Conservation (phyloP, 2,113 vertebrate genomes). For the Bufo gargarizans region DNA sequence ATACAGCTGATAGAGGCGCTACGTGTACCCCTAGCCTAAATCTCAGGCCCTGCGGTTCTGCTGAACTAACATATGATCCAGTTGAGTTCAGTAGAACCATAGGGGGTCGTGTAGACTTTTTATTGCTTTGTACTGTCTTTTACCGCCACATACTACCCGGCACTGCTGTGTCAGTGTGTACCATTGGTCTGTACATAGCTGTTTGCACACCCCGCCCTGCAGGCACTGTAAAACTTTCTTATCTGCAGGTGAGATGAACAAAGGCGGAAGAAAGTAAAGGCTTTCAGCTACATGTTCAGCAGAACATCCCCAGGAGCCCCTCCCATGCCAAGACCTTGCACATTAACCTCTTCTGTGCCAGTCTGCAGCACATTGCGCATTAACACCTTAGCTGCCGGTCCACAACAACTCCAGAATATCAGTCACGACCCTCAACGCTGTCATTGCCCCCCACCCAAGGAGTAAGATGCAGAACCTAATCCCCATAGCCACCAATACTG, state of each 20-base stretch:
- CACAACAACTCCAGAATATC: not conserved
- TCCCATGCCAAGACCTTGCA: not conserved
- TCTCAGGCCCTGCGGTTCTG: no score
- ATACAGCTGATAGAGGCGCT: no score
- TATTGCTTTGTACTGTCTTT: not conserved
- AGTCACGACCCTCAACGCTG: not conserved
- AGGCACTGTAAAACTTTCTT: slow-evolving; percentile 44
- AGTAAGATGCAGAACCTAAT: not conserved
- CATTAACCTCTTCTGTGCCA: not conserved
- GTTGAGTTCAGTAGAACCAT: not conserved
- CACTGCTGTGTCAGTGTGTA: slow-evolving; percentile 27
- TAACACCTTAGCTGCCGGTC: not conserved
- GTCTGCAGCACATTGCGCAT: not conserved
- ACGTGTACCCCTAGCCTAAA: no score
- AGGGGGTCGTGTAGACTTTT: not conserved
- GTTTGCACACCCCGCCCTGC: slow-evolving; percentile 50
- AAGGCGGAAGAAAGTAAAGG: slow-evolving; percentile 7
- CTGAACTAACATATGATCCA: no score
- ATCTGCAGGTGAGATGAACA: slow-evolving; percentile 57
- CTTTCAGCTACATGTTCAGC: slow-evolving; percentile 10
- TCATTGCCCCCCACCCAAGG: not conserved
- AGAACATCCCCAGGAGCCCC: not conserved
- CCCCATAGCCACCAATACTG: not conserved
- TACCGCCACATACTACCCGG: not conserved
- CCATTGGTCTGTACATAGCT: slow-evolving; percentile 10